phyloP scores from a whole-genome alignment of 2,888 invertebrate species.

The Agrochola circellaris region DNA sequence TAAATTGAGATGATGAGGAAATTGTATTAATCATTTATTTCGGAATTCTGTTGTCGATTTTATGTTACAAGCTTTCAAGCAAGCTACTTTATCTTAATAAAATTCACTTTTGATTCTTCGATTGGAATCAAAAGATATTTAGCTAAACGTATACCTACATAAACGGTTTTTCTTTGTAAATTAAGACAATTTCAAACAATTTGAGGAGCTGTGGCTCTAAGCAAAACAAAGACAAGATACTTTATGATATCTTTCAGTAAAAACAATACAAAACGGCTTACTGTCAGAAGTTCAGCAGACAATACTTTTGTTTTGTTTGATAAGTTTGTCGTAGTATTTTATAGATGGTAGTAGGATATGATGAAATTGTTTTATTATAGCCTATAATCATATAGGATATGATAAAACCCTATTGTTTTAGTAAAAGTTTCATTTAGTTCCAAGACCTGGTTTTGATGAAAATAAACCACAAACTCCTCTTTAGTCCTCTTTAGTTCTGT shows the following conservation, averaged over 20 bases:
- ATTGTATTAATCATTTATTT: slow-evolving; percentile 19
- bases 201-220: background rate
- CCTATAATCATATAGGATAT: too few relatives aligned
- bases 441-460: background rate
- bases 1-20: slow-evolving; percentile 21
- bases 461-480: too few relatives aligned
- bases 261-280: background rate
- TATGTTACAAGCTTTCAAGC: background rate
- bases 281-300: background rate
- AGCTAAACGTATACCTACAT: background rate
- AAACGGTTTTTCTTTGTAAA: background rate
- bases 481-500: too few relatives aligned
- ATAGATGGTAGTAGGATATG: background rate
- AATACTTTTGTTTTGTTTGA: background rate
- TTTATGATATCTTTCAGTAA: background rate
- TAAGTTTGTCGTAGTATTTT: background rate
- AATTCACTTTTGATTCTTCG: background rate
- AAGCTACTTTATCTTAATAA: background rate
- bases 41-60: background rate
- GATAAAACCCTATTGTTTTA: background rate
- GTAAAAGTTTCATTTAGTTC: background rate
- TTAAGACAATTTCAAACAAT: too few relatives aligned
- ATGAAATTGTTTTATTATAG: background rate
- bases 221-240: background rate
- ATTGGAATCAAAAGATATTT: background rate